A percentile compares a stretch with the other conserved stretches of the same genome.
Conservation (phyloP, 2,797 vertebrate genomes). For the Enteromius unitaeniatus region DNA sequence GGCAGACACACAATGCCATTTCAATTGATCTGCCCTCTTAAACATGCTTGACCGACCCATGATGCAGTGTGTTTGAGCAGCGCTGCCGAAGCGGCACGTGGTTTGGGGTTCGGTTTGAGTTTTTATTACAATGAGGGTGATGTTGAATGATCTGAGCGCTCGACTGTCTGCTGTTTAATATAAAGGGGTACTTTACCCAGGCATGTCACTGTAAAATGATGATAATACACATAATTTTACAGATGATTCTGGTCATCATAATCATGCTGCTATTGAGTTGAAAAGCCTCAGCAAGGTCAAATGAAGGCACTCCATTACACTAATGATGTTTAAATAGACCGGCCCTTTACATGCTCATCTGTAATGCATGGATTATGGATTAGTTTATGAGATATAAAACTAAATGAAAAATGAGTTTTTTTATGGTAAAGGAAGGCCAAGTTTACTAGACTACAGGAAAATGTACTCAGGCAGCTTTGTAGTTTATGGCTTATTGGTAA, state of each 20-base stretch:
- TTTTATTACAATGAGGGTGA: neutral
- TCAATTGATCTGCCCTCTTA: constrained; percentile 24
- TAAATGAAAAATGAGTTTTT: neutral
- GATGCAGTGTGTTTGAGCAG: neutral
- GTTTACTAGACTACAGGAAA: neutral
- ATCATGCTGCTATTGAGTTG: neutral
- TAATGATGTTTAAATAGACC: constrained; percentile 34
- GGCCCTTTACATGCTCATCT: neutral
- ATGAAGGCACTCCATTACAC: constrained; percentile 7
- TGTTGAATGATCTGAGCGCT: neutral
- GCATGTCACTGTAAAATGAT: neutral
- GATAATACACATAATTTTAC: neutral
- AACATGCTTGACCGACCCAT: constrained; percentile 4
- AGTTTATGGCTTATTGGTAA: neutral
- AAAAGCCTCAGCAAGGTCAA: neutral
- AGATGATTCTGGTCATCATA: constrained; percentile 2
- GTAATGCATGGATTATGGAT: constrained; percentile 2
- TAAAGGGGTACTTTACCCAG: neutral
- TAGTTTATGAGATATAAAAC: neutral
- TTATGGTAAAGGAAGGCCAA: neutral
- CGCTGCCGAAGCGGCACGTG: neutral
- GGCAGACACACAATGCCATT: neutral
- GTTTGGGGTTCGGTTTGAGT: neutral
- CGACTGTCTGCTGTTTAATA: neutral
- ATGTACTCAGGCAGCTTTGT: neutral